Percentiles rank a stretch among this genome's conserved stretches.
Evolutionary conservation across 1,140 invertebrate species (phyloP).

Genomic region (Colletes latitarsis): DNA sequence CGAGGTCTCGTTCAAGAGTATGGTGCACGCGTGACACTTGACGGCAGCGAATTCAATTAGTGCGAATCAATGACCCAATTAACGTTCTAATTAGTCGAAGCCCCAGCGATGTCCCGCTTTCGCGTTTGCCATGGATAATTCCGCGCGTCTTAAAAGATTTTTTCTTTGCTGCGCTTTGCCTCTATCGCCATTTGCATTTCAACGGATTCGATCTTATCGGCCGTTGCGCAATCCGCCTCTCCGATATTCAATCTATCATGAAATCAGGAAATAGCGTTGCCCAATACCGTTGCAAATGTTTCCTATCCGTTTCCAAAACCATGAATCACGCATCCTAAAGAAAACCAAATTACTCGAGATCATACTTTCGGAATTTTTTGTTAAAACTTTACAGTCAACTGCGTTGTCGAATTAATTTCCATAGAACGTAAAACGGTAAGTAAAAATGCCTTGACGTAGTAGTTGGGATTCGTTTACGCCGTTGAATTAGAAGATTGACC

Average conservation of each 20-base stretch:
- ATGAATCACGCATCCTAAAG: background rate
- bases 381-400: background rate
- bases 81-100: conserved; percentile 50
- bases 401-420: background rate
- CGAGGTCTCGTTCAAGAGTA: conserved; percentile 14
- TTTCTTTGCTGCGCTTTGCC: conserved; percentile 10
- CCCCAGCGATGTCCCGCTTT: conserved; percentile 16
- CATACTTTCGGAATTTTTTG: background rate
- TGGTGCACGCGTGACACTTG: background rate
- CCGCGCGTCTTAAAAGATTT: conserved; percentile 23
- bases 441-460: background rate
- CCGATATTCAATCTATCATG: background rate
- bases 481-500: conserved; percentile 45
- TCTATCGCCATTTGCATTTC: conserved; percentile 39
- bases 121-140: conserved; percentile 13
- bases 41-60: conserved; percentile 52
- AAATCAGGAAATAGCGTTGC: background rate
- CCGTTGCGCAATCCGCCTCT: conserved; percentile 45
- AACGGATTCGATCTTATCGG: conserved; percentile 54
- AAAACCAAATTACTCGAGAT: no score
- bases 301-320: background rate
- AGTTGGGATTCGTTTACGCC: background rate
- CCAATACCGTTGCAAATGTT: background rate
- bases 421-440: no score
- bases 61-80: conserved; percentile 54